Conservation (phyloP, 2,113 vertebrate species). For the Trochalopteron elliotii region DNA sequence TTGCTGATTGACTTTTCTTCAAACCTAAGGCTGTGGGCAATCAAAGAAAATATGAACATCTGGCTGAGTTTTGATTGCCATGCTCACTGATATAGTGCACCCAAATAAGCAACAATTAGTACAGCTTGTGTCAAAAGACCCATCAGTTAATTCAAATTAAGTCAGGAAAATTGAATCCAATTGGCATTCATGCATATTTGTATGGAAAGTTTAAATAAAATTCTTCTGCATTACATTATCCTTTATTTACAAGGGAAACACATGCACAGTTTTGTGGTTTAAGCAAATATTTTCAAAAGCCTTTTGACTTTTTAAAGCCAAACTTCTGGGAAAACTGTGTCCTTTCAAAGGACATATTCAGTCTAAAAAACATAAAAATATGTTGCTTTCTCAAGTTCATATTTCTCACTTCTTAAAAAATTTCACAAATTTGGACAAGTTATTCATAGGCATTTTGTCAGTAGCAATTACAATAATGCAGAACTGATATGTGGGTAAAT, state of each 20-base stretch:
- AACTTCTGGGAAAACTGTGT: not conserved
- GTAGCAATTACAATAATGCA: not conserved
- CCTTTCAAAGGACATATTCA: not conserved
- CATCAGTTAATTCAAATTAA: slow-evolving; percentile 77
- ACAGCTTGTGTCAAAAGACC: slow-evolving; percentile 71
- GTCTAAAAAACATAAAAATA: not conserved
- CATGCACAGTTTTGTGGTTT: not conserved
- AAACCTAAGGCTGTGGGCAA: slow-evolving; percentile 58
- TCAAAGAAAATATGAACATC: slow-evolving; percentile 73
- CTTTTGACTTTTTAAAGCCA: not conserved
- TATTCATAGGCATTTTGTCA: not conserved
- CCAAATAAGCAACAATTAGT: slow-evolving; percentile 76
- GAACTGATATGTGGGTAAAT: not conserved
- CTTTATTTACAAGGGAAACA: slow-evolving; percentile 62
- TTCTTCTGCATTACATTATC: slow-evolving; percentile 26
- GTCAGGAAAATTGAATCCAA: slow-evolving; percentile 71
- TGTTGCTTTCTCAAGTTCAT: not conserved
- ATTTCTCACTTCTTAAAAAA: not conserved
- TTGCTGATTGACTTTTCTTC: slow-evolving; percentile 63
- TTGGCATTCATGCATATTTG: slow-evolving; percentile 61
- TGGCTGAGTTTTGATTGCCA: slow-evolving; percentile 68
- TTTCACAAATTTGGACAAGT: not conserved
- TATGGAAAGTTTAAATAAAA: slow-evolving; percentile 63
- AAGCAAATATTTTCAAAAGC: slow-evolving; percentile 6
- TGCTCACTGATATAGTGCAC: slow-evolving; percentile 57